Evolutionary conservation across 1,140 invertebrate species (phyloP), one percentile per base, ranked within the genome.

Genomic region (Heliconius eleuchia): DNA sequence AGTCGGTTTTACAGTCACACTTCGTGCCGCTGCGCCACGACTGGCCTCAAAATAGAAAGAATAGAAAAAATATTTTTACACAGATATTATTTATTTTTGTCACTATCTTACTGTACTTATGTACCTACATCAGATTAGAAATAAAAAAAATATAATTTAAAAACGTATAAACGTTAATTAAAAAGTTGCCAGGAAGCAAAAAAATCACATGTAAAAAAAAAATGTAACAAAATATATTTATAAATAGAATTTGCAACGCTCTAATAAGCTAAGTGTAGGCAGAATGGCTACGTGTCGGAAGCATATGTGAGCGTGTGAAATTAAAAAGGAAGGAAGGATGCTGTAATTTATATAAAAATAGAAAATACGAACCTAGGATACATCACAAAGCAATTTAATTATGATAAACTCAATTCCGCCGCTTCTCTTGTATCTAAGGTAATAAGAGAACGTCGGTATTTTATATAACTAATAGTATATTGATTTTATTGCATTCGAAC

Each of bases 241-340:
- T 66, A 66, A 66, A 66, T 66, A n/a, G 60, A 66, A 66, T 71
- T 74, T 50, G 23, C 34, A 66, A 39, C 76, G 70, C 76, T 34
- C 70, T 57, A 52, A 71, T 66, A 66, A 66, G 60, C 60, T 77
- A 50, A 72, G 19, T 72, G 30, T 72, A 78, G 78, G 77, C 73
- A 71, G 77, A 66, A 50, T 30, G 46, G 75, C 42, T 77, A 76
- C 73, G 72, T 82, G 85, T 82, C 79, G 66, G 75, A 78, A 80
- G 75, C 81, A 86, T 71, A 75, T 84, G 79, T 71, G 79, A 80
- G 42, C 55, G 76, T 55, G 66, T 74, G 77, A 74, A 52, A 81
- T 80, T 78, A 74, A 77, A 80, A 74, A 27, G 39, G 52, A 66
- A 66, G 60, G 60, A 55, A 79, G 72, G 71, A 74, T 42, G 76